phyloP scores from a whole-genome alignment of 1,140 invertebrate genomes.

The Plutomurus gul region DNA sequence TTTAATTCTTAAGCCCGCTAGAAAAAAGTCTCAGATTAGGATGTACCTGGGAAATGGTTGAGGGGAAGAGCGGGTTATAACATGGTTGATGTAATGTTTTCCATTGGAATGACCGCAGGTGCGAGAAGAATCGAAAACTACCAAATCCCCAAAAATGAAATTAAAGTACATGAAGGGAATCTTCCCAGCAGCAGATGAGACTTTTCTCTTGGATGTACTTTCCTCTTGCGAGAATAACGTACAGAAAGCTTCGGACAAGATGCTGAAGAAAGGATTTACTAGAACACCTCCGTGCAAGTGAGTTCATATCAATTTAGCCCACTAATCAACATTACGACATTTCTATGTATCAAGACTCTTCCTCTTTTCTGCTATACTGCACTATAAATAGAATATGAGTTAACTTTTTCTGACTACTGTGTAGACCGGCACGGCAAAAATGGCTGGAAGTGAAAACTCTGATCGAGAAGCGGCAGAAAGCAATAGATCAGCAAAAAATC shows the following conservation, averaged over 20 bases:
- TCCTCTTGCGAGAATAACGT: slow-evolving; percentile 59
- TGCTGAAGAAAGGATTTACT: slow-evolving; percentile 53
- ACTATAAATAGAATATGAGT: background rate
- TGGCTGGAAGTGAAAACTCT: slow-evolving; percentile 52
- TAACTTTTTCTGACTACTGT: background rate
- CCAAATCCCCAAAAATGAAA: slow-evolving; percentile 53
- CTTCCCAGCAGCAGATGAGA: slow-evolving; percentile 59
- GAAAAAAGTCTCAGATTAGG: too few relatives aligned
- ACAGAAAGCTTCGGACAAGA: slow-evolving; percentile 56
- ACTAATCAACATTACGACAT: background rate
- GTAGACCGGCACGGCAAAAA: slow-evolving; percentile 51
- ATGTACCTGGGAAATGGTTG: too few relatives aligned
- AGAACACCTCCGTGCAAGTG: slow-evolving; percentile 52
- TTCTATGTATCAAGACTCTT: too few relatives aligned
- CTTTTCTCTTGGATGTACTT: slow-evolving; percentile 57
- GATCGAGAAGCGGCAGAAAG: slow-evolving; percentile 51
- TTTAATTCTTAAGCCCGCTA: slow-evolving; percentile 25
- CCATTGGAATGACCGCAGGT: slow-evolving; percentile 28
- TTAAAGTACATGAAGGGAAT: slow-evolving; percentile 58
- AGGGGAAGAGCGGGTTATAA: background rate
- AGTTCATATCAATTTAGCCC: background rate
- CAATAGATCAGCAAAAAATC: slow-evolving; percentile 44
- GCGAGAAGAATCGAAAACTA: slow-evolving; percentile 35
- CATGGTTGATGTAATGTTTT: background rate
- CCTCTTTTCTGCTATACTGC: too few relatives aligned